phyloP scores from a whole-genome alignment of 2,113 vertebrate species.

The Hippotragus niger region DNA sequence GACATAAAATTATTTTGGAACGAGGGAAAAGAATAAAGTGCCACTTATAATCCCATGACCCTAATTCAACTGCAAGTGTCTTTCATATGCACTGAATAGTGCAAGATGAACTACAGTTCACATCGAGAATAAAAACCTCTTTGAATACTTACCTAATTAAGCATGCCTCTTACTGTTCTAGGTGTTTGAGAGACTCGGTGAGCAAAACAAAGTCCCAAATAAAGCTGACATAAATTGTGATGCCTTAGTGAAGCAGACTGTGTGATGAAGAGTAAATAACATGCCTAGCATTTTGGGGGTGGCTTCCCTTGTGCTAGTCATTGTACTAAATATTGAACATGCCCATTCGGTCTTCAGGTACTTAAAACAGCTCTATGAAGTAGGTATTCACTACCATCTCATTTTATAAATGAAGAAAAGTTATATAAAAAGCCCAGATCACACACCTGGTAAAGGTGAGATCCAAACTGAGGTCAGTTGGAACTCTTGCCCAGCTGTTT shows the following conservation, averaged over 20 bases:
- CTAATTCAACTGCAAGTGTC: not conserved
- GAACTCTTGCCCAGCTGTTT: not conserved
- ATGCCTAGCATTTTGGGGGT: not conserved
- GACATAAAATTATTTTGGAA: not conserved
- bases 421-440: not conserved
- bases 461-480: not conserved
- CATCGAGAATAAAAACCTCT: not conserved
- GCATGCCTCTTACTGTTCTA: not conserved
- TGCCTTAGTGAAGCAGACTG: not conserved
- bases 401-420: not conserved
- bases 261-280: not conserved
- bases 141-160: not conserved
- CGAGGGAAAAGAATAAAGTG: not conserved
- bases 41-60: not conserved
- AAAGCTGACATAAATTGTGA: not conserved
- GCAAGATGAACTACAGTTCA: not conserved
- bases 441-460: not conserved
- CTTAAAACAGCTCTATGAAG: not conserved
- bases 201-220: not conserved
- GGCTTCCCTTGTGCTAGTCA: not conserved
- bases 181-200: not conserved
- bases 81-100: not conserved
- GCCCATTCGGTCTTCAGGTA: not conserved
- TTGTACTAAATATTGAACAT: not conserved
- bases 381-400: not conserved